Evolutionary conservation across 2,888 invertebrate species (phyloP).

Genomic region (Calliopum simillimum): DNA sequence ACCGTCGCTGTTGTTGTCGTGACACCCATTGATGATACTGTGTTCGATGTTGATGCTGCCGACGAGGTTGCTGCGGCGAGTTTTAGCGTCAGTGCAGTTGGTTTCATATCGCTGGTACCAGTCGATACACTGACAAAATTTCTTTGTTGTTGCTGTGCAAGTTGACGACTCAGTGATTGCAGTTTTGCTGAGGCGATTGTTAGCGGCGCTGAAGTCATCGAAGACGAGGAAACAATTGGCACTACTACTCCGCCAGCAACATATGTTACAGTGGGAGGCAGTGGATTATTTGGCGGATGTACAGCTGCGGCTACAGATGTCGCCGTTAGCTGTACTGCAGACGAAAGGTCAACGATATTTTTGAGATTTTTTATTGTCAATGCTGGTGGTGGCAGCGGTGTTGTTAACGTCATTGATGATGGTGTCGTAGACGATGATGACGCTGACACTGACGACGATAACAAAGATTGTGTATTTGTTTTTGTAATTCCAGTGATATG

Average conservation of each 20-base stretch:
- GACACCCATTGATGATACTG: neutral
- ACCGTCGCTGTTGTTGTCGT: constrained; percentile 43
- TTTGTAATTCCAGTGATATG: constrained; percentile 21
- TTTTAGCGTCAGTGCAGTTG: constrained; percentile 40
- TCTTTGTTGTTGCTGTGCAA: constrained; percentile 40
- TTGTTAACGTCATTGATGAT: neutral
- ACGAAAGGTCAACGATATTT: constrained; percentile 32
- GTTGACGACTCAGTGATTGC: constrained; percentile 47
- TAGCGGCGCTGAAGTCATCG: constrained; percentile 45
- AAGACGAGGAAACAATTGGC: constrained; percentile 45
- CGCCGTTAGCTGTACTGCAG: constrained; percentile 8
- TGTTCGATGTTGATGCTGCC: constrained; percentile 38
- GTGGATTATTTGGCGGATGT: constrained; percentile 2
- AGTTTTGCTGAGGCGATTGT: constrained; percentile 49
- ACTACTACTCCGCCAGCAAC: constrained; percentile 44
- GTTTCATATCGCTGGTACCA: constrained; percentile 28
- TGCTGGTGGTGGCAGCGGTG: constrained; percentile 34
- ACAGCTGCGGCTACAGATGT: constrained; percentile 12
- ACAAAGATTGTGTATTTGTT: constrained; percentile 5
- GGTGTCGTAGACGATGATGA: neutral
- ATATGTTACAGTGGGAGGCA: constrained; percentile 43
- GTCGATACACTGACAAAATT: constrained; percentile 4
- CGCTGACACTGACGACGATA: neutral
- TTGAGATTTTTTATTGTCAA: constrained; percentile 43
- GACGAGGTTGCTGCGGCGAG: constrained; percentile 35